A percentile compares a stretch with the other conserved stretches of the same genome.
Conservation (phyloP, 1,140 invertebrate genomes). For the Drosophila repletoides region DNA sequence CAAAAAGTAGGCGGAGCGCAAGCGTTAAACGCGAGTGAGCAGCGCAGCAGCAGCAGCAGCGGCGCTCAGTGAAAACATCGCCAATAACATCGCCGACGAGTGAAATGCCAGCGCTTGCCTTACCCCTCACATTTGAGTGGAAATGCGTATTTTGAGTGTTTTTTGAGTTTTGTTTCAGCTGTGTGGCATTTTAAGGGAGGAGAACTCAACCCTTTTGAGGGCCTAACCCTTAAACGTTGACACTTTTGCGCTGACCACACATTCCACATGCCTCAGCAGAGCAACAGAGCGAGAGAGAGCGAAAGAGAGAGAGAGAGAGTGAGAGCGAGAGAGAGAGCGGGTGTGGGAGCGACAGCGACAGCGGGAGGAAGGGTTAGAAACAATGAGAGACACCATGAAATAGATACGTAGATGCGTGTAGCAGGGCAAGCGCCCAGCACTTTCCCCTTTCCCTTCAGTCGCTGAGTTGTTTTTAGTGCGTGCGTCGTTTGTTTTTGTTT, state of each 20-base stretch:
- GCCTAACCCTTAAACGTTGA: conserved; percentile 68
- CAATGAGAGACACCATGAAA: no score
- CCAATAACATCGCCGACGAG: conserved; percentile 56
- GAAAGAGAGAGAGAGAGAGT: neutral
- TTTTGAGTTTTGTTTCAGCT: conserved; percentile 23
- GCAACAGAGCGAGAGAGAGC: neutral
- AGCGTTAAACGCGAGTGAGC: conserved; percentile 24
- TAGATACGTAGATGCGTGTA: no score
- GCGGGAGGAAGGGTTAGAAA: no score
- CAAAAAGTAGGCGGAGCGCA: conserved; percentile 70
- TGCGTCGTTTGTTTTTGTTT: conserved; percentile 64
- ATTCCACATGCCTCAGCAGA: conserved; percentile 29
- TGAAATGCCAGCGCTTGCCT: conserved; percentile 25
- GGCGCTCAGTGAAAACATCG: conserved; percentile 58
- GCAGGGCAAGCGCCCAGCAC: conserved; percentile 15
- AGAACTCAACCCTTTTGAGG: conserved; percentile 55
- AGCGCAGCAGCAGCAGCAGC: conserved; percentile 31
- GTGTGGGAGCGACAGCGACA: no score
- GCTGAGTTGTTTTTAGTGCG: conserved; percentile 56
- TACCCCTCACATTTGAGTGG: conserved; percentile 26
- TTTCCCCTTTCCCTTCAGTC: neutral
- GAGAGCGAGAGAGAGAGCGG: no score
- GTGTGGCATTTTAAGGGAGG: conserved; percentile 20
- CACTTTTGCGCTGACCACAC: conserved; percentile 68
- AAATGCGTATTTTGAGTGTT: neutral